Evolutionary conservation across 2,113 vertebrate genomes (phyloP).

Genomic region (Rhadina sibilatrix): DNA sequence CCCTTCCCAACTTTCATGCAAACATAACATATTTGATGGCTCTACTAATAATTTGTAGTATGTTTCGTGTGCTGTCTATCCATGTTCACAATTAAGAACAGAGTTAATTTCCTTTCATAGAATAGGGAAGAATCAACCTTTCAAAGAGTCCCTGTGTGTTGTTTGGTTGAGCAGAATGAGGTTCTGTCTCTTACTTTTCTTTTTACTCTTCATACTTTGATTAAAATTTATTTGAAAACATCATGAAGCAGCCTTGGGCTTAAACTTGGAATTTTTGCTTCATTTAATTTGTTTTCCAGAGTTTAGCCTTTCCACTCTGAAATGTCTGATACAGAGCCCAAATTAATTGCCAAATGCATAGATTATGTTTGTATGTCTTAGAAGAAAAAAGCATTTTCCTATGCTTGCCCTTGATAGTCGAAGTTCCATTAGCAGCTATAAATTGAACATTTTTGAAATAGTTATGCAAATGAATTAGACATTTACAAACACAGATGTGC

Average conservation of each 20-base stretch:
- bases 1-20: neutral
- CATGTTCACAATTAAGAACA: neutral
- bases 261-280: neutral
- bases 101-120: neutral
- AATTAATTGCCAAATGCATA: neutral
- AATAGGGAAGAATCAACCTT: fast-evolving
- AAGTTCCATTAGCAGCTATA: neutral
- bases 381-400: constrained; percentile 1
- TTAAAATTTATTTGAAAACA: neutral
- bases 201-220: neutral
- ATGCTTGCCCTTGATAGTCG: neutral
- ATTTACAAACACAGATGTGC: neutral
- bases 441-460: neutral
- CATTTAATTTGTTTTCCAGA: neutral
- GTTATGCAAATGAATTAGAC: neutral
- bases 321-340: neutral
- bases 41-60: neutral
- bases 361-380: neutral
- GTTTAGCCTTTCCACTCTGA: neutral
- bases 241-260: neutral
- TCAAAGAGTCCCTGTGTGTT: neutral
- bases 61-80: neutral
- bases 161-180: neutral
- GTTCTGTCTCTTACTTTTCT: neutral
- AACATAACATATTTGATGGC: neutral